Percentiles rank a stretch among this genome's conserved stretches.
phyloP scores from a whole-genome alignment of 2,797 vertebrate genomes.

The Enteromius argenteus region DNA sequence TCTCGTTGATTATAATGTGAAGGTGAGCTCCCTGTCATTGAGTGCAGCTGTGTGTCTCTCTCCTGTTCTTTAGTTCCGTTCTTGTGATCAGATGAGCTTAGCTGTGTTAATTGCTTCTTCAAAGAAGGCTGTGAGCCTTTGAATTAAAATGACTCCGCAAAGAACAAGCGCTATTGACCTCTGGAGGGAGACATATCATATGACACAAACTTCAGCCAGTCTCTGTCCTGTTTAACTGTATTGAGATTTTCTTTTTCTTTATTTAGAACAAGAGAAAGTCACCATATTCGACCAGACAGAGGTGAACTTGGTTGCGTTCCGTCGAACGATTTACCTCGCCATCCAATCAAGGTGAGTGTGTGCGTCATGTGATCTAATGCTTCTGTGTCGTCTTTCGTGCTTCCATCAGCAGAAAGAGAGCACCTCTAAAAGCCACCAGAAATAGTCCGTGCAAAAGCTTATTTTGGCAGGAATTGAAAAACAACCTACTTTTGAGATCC shows the following conservation, averaged over 20 bases:
- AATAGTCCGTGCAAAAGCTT: conserved; percentile 22
- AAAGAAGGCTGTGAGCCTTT: neutral
- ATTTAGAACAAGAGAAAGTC: conserved; percentile 86
- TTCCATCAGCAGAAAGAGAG: conserved; percentile 34
- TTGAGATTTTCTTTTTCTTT: conserved; percentile 39
- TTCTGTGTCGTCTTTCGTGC: neutral
- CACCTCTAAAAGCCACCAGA: conserved; percentile 14
- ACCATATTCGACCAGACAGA: conserved; percentile 97
- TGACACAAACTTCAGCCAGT: neutral
- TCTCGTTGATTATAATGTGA: neutral
- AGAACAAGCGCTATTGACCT: conserved; percentile 55
- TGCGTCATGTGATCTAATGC: neutral
- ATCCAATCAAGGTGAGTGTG: conserved; percentile 93
- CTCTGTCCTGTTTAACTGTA: conserved; percentile 18
- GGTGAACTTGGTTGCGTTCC: conserved; percentile 95
- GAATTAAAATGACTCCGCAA: conserved; percentile 42
- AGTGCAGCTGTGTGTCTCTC: neutral
- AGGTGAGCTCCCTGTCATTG: neutral
- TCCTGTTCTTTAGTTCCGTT: neutral
- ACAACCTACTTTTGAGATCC: conserved; percentile 37
- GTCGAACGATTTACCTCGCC: conserved; percentile 96
- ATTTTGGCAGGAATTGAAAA: conserved; percentile 18
- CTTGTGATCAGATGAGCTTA: conserved; percentile 19
- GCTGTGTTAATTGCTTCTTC: conserved; percentile 40
- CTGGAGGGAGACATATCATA: conserved; percentile 36